Evolutionary conservation across 2,888 invertebrate genomes (phyloP), one percentile per base, ranked within the genome.

Genomic region (Margaritifera margaritifera): DNA sequence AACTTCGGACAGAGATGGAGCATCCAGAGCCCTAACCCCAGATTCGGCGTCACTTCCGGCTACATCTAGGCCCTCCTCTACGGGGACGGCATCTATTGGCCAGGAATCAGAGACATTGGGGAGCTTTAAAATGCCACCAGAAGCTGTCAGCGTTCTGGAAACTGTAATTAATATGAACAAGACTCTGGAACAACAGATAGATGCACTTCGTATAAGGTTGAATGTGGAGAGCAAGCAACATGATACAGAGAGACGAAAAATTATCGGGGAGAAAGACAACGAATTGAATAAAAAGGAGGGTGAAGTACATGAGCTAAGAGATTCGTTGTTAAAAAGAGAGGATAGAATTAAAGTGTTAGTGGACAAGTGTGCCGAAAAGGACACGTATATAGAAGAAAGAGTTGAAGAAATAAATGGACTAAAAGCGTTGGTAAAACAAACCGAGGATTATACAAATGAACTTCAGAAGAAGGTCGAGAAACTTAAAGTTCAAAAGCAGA

Each of bases 221-320:
- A 79, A 81, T 27, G 81, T 83, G 24, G 83, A 82, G 62, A 75
- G 81, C 24, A 82, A 79, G 67, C 80, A 82, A 50, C 79, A 82
- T 59, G 77, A 75, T 25, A 67, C 74, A 5, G 83, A 83, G 50
- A 79, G 77, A 64, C 68, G 68, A 22, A 79, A 76, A 57, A 76
- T 83, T 25, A 25, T 72, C 11, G 66, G 78, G 31, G 80, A 79
- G 25, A 85, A 82, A 60, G 80, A 82, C 15, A 71, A 67, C 22
- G 74, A 70, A 61, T 31, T 85, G 4, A 61, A 62, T 52, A 59
- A 62, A 56, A 83, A 80, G 67, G 83, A 84, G 62, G 63, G 58
- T 15, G 80, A 85, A 71, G 80, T 84, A 55, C 78, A 77, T n/a
- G 74, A 80, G 25, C 60, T 85, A 24, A 81, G 74, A 71, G 82